Percentiles rank a stretch among this genome's conserved stretches.
phyloP scores from a whole-genome alignment of 2,797 vertebrate genomes.

The Macropodus opercularis region DNA sequence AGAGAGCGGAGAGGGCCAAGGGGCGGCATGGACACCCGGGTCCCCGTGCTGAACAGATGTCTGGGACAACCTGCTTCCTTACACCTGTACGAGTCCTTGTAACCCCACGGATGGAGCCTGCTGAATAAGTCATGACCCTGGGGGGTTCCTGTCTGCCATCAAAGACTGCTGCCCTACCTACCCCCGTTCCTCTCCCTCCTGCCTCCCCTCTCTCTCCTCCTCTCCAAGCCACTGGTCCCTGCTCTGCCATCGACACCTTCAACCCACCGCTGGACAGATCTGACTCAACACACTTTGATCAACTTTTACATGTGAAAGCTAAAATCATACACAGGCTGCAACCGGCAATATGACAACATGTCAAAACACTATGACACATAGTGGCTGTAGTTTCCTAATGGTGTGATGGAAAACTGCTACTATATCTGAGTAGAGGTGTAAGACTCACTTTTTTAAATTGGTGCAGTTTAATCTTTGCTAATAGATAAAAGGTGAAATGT shows the following conservation, averaged over 20 bases:
- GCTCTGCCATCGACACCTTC: constrained; percentile 40
- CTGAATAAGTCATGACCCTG: constrained; percentile 89
- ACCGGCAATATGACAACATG: too few relatives aligned
- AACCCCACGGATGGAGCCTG: constrained; percentile 66
- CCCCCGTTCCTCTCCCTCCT: background rate
- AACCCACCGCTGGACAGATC: constrained; percentile 30
- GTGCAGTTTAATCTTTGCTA: too few relatives aligned
- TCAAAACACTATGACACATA: too few relatives aligned
- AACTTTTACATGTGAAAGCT: background rate
- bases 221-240: constrained; percentile 8
- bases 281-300: constrained; percentile 63
- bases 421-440: too few relatives aligned
- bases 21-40: constrained; percentile 43
- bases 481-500: too few relatives aligned
- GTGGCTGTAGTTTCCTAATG: too few relatives aligned
- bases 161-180: constrained; percentile 71
- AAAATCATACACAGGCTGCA: background rate
- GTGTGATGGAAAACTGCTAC: too few relatives aligned
- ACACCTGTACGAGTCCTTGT: constrained; percentile 88
- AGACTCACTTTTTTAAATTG: too few relatives aligned
- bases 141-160: constrained; percentile 82
- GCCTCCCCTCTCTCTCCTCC: constrained; percentile 3
- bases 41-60: constrained; percentile 88
- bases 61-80: constrained; percentile 87
- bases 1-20: background rate